Evolutionary conservation across 2,888 invertebrate genomes (phyloP).

Genomic region (Mythimna loreyi): DNA sequence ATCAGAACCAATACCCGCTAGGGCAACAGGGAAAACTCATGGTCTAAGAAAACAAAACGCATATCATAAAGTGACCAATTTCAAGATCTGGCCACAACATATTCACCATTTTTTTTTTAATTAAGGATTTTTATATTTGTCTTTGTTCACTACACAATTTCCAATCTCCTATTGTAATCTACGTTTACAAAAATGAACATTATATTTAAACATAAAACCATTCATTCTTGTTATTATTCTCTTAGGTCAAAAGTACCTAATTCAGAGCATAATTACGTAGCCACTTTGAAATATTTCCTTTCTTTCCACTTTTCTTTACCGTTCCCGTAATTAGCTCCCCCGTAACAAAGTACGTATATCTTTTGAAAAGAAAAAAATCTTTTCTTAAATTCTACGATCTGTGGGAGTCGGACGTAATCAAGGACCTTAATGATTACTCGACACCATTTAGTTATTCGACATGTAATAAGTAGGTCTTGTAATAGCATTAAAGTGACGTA

Average conservation of each 20-base stretch:
- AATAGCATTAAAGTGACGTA: neutral
- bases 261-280: conserved; percentile 71
- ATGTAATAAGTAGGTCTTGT: conserved; percentile 18
- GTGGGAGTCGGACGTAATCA: conserved; percentile 45
- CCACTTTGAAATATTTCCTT: conserved; percentile 74
- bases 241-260: conserved; percentile 65
- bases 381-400: conserved; percentile 63
- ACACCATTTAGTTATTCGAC: conserved; percentile 55
- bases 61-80: too few species aligned
- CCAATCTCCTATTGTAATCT: neutral
- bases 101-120: too few species aligned
- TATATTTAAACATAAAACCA: conserved; percentile 40
- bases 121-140: neutral
- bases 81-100: too few species aligned
- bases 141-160: conserved; percentile 2
- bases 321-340: conserved; percentile 63
- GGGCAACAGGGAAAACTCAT: too few species aligned
- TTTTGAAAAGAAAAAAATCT: conserved; percentile 62
- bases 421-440: conserved; percentile 66
- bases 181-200: conserved; percentile 11
- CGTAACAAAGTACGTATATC: conserved; percentile 60
- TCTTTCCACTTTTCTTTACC: conserved; percentile 71
- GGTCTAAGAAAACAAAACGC: too few species aligned
- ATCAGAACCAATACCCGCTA: too few species aligned
- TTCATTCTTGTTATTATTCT: conserved; percentile 60